Conservation (phyloP, 1,140 invertebrate genomes). For the Melitaea cinxia region DNA sequence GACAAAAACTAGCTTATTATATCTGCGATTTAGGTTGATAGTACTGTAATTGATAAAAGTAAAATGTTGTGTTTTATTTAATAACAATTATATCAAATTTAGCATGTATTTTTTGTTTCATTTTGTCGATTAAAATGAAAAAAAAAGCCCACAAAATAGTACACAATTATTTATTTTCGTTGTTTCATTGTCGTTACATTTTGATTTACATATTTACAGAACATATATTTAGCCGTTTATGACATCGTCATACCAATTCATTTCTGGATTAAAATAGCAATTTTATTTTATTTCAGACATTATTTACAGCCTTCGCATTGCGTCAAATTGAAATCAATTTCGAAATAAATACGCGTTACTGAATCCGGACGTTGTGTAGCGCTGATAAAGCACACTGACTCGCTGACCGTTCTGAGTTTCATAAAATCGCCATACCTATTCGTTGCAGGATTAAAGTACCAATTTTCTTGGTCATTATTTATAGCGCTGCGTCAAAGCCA, state of each 20-base stretch:
- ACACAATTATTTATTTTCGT: background rate
- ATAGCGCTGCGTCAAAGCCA: slow-evolving; percentile 25
- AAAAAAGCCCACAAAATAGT: too few species aligned
- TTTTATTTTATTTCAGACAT: slow-evolving; percentile 13
- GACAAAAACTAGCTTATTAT: too few species aligned
- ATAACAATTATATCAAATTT: too few species aligned
- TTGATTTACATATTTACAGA: background rate
- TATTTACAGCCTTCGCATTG: slow-evolving; percentile 13
- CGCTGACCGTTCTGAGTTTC: slow-evolving; percentile 3
- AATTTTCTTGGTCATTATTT: slow-evolving; percentile 20
- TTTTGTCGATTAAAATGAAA: too few species aligned
- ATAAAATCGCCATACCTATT: slow-evolving; percentile 4
- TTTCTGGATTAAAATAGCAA: slow-evolving; percentile 5
- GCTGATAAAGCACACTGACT: slow-evolving; percentile 1
- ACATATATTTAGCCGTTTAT: background rate
- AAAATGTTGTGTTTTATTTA: too few species aligned
- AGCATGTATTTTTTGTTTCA: too few species aligned
- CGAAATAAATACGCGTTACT: slow-evolving; percentile 3
- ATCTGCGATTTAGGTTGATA: too few species aligned
- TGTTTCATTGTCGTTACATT: background rate
- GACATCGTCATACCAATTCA: slow-evolving; percentile 1
- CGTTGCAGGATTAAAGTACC: slow-evolving; percentile 14
- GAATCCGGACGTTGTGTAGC: background rate
- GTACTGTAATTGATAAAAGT: too few species aligned
- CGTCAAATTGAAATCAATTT: slow-evolving; percentile 12